Evolutionary conservation across 23 tunicate genomes (phyloP), one percentile per base, ranked within the genome.

Genomic region (Styela plicata): DNA sequence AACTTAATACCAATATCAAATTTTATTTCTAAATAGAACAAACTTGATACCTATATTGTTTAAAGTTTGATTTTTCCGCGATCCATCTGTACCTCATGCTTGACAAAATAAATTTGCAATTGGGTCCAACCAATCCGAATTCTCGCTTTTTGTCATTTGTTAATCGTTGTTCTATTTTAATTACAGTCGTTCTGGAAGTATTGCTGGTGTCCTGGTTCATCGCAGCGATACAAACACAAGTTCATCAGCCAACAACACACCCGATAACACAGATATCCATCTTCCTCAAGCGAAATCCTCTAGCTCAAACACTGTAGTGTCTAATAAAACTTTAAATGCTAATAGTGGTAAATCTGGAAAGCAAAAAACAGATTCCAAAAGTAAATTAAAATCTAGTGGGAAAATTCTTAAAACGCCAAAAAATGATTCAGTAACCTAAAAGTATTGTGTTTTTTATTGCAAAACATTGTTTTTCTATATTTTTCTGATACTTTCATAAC

Each of bases 211-310:
- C 22, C n/a, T 67, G 22, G 71, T 67, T 16, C 71, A 67, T 67
- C n/a, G 31, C n/a, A 67, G 71, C 22, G 71, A 67, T 24, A 67
- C 71, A 25, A 67, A 67, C 22, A 67, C 71, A 67, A 44, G 57
- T 44, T 44, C 57, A 7, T 44, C 57, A 44, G 57, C 13, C 10
- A 44, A 44, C 57, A 44, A 44, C 13, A 44, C 57, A 13, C 57
- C 57, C 7, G 57, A 44, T 44, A 44, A 44, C 13, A 44, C 57
- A 44, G 57, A 44, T 7, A 44, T 13, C 13, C 7, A 44, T 44
- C 13, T 44, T 44, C 13, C 57, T 44, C 57, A 44, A 44, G 57
- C 57, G 13, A 44, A 44, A 44, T 44, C 57, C 7, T 44, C 57
- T 13, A n/a, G n/a, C n/a, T 44, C 57, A 44, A 44, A 44, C 57